Evolutionary conservation across 2,797 vertebrate genomes (phyloP).

Genomic region (Psittacula echo): DNA sequence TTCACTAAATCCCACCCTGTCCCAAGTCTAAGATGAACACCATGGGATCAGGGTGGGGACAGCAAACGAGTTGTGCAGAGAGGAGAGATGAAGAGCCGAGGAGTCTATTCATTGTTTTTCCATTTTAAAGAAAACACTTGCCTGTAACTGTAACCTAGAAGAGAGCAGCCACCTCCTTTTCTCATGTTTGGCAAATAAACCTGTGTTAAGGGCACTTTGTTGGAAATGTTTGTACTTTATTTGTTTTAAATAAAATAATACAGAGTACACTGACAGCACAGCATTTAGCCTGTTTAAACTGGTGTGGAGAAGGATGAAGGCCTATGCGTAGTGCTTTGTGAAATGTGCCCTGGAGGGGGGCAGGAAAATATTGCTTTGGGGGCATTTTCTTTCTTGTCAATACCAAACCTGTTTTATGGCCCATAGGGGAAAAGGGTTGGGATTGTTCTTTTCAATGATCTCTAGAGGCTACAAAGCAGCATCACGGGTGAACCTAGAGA

Average conservation of each 20-base stretch:
- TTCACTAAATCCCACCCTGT: conserved; percentile 36
- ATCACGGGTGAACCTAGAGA: background rate
- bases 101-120: conserved; percentile 51
- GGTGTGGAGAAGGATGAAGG: background rate
- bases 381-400: background rate
- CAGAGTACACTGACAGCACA: background rate
- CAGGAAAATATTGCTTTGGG: background rate
- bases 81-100: background rate
- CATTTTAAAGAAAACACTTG: conserved; percentile 57
- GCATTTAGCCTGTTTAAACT: background rate
- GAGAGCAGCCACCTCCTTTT: conserved; percentile 31
- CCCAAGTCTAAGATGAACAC: conserved; percentile 10
- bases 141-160: conserved; percentile 42
- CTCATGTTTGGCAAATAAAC: conserved; percentile 62
- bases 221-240: conserved; percentile 42
- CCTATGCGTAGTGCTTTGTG: background rate
- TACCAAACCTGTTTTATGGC: background rate
- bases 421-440: background rate
- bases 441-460: background rate
- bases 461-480: background rate
- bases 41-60: conserved; percentile 54
- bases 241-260: background rate
- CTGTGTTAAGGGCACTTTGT: conserved; percentile 2
- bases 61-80: background rate
- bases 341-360: background rate